Evolutionary conservation across 2,888 invertebrate species (phyloP).

Genomic region (Agriopis aurantiaria): DNA sequence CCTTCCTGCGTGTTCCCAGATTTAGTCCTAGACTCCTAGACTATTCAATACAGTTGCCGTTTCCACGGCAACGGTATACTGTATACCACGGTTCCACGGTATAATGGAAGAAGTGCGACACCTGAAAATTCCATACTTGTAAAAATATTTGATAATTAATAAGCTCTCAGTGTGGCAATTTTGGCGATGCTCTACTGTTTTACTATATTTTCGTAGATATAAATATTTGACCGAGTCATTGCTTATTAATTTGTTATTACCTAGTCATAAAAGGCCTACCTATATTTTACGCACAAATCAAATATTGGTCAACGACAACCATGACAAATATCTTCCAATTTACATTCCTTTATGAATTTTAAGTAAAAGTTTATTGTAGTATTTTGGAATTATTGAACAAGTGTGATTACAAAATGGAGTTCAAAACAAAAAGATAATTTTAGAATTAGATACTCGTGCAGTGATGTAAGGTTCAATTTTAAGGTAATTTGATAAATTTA

Average conservation of each 20-base stretch:
- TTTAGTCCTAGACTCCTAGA: conserved; percentile 8
- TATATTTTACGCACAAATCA: conserved; percentile 77
- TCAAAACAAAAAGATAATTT: conserved; percentile 73
- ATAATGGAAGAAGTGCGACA: not conserved
- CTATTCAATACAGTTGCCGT: not conserved
- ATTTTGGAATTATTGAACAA: conserved; percentile 46
- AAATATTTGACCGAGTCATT: conserved; percentile 49
- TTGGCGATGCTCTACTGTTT: conserved; percentile 16
- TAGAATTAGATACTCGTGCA: conserved; percentile 65
- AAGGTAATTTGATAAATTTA: conserved; percentile 70
- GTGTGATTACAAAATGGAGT: conserved; percentile 80
- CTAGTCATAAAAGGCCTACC: conserved; percentile 86
- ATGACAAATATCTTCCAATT: conserved; percentile 72
- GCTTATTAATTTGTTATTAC: conserved; percentile 59
- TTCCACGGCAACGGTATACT: not conserved
- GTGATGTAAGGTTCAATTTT: conserved; percentile 79
- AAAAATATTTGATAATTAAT: conserved; percentile 2
- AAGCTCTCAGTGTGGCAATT: not conserved
- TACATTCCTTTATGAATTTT: conserved; percentile 76
- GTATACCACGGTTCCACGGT: no score
- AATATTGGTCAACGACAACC: conserved; percentile 57
- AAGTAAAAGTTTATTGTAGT: conserved; percentile 39
- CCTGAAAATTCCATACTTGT: not conserved
- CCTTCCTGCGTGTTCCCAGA: conserved; percentile 4
- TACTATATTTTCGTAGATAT: conserved; percentile 40